A percentile compares a stretch with the other conserved stretches of the same genome.
These are phyloP conservation scores for Calidris pygmaea DNA, from an alignment of 2,113 vertebrate genomes.

Conservation along the genomic window DNA sequence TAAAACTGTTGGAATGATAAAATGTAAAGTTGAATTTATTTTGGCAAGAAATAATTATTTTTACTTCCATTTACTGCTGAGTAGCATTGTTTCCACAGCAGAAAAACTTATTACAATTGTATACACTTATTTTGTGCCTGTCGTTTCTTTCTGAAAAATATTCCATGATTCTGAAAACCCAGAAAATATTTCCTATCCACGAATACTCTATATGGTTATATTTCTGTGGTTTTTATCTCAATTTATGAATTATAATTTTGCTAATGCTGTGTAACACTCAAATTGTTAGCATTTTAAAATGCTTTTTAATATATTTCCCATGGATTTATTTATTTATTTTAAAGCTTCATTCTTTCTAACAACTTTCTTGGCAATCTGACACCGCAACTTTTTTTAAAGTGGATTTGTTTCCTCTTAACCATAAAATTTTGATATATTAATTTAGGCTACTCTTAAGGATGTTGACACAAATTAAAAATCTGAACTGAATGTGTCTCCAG, in stretches of 20 bases:
- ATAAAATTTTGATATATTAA: background rate
- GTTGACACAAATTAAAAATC: background rate
- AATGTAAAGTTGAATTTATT: slow-evolving; percentile 26
- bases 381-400: background rate
- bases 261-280: background rate
- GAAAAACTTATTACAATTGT: background rate
- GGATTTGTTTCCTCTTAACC: background rate
- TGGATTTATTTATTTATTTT: background rate
- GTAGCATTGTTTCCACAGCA: background rate
- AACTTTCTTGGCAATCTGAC: background rate
- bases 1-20: slow-evolving; percentile 53
- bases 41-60: slow-evolving; percentile 36
- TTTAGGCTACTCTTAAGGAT: background rate
- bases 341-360: background rate
- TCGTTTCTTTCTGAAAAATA: background rate
- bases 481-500: background rate
- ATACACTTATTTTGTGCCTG: background rate
- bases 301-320: background rate
- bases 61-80: background rate
- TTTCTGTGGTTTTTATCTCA: background rate
- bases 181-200: background rate
- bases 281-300: background rate
- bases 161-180: background rate
- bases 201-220: background rate
- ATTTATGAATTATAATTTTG: background rate